These are phyloP conservation scores for Eulithis testata DNA, from an alignment of 2,888 invertebrate genomes.

Conservation along the genomic window DNA sequence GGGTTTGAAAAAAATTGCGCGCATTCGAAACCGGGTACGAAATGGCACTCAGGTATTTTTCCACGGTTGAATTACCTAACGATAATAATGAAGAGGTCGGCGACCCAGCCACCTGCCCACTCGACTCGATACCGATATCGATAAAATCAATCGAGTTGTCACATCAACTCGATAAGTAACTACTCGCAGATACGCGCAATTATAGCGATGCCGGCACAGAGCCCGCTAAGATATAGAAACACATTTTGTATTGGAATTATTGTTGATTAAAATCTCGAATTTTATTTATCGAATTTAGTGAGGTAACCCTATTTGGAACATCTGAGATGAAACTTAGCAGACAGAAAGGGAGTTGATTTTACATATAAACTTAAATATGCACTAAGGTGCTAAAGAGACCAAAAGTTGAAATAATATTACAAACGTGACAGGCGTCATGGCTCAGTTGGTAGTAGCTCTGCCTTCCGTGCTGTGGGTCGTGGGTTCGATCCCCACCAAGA, in stretches of 20 bases:
- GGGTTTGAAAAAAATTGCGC: conserved; percentile 31
- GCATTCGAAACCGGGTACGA: conserved; percentile 34
- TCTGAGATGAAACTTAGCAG: background rate
- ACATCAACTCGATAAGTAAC: conserved; percentile 47
- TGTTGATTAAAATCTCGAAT: conserved; percentile 3
- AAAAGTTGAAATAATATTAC: too few species aligned
- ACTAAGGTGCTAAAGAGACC: too few species aligned
- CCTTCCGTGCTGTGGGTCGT: too few species aligned
- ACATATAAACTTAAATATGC: too few species aligned
- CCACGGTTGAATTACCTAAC: conserved; percentile 50
- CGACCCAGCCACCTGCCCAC: conserved; percentile 39
- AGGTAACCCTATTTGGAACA: background rate
- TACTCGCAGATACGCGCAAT: conserved; percentile 41
- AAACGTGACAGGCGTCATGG: too few species aligned
- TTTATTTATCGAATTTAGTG: background rate
- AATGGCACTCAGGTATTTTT: conserved; percentile 44
- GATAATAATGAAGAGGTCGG: conserved; percentile 40
- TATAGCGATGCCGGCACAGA: conserved; percentile 31
- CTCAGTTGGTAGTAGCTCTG: too few species aligned
- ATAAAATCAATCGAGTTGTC: conserved; percentile 46
- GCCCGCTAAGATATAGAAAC: conserved; percentile 16
- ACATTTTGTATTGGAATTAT: conserved; percentile 12
- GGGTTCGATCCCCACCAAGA: too few species aligned
- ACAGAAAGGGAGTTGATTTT: too few species aligned
- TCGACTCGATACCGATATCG: conserved; percentile 41